These are phyloP conservation scores for Caenorhabditis sinica DNA, from an alignment of 2,888 invertebrate species.

Conservation along the genomic window DNA sequence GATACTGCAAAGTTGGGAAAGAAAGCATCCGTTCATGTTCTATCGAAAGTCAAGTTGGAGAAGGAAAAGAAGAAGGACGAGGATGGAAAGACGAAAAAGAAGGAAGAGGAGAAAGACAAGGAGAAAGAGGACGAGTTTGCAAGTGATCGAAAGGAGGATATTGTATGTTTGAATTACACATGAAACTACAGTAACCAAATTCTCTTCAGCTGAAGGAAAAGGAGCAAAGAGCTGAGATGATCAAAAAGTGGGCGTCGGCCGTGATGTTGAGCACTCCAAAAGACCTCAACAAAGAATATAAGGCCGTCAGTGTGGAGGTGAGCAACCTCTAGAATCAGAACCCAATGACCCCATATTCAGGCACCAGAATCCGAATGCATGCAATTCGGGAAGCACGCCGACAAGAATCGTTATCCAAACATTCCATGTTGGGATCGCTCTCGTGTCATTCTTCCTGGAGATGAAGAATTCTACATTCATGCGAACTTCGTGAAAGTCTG, in stretches of 20 bases:
- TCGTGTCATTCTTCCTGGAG: constrained; percentile 40
- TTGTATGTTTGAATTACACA: background rate
- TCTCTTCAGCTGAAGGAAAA: constrained; percentile 12
- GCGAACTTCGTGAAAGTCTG: constrained; percentile 43
- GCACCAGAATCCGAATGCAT: constrained; percentile 24
- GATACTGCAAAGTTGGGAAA: constrained; percentile 7
- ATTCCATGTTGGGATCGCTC: constrained; percentile 52
- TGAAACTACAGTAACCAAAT: background rate
- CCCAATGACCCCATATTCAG: background rate
- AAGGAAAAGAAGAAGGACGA: constrained; percentile 1
- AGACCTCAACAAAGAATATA: constrained; percentile 35
- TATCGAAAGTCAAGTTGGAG: background rate
- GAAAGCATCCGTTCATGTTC: background rate
- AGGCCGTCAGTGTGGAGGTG: constrained; percentile 3
- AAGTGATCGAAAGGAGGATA: constrained; percentile 19
- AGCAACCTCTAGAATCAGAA: too few species aligned
- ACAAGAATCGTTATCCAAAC: constrained; percentile 48
- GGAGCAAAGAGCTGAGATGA: constrained; percentile 26
- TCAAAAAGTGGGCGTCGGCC: constrained; percentile 10
- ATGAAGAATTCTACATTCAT: constrained; percentile 55
- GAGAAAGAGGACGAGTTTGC: constrained; percentile 35
- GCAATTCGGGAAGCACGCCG: background rate
- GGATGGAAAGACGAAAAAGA: constrained; percentile 1
- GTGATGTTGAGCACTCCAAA: constrained; percentile 27
- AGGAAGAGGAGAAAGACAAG: constrained; percentile 2